Evolutionary conservation across 1,140 invertebrate genomes (phyloP), one percentile per base, ranked within the genome.

Genomic region (Ruditapes philippinarum): DNA sequence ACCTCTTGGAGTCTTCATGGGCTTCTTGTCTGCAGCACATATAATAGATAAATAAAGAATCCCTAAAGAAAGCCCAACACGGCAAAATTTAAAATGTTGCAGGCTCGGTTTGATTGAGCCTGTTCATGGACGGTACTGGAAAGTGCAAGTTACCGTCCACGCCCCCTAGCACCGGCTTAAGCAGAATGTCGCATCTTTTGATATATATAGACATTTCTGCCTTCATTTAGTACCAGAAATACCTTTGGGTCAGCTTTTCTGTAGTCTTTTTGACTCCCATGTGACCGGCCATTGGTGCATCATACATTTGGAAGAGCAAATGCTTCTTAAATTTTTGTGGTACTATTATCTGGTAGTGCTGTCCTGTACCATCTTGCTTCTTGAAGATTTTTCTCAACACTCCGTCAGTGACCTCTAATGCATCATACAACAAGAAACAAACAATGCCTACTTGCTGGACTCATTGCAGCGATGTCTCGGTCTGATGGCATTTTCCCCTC

Each of bases 241-340:
- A 70, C 2, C 40, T 25, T 22, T 83, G 81, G 7, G 49, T 36
- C 31, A 70, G n/a, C 28, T 70, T 68, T 14, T 33, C 57, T 0
- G 0, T 28, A 5, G 36, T 83, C 54, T 40, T 40, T 45, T 83
- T 83, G 14, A n/a, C 12, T 42, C 80, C 40, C 4, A 49, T n/a
- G 31, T 83, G 57, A 38, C 36, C 51, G 4, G 82, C 22, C 57
- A 62, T 7, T n/a, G 25, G 57, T 1, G 57, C 25, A n/a, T 74
- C 65, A 90, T 91, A 84, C 51, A 54, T 40, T 12, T 91, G 36
- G 3, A 87, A 22, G 12, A 91, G 42, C 7, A 90, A 40, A 4
- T 65, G 31, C 17, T 36, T 36, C 31, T 65, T 60, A 3, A 89
- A 25, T 11, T 22, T n/a, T 22, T 79, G 19, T 36, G 73, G 90